Evolutionary conservation across 2,113 vertebrate species (phyloP).

Genomic region (Oreocharis arfaki): DNA sequence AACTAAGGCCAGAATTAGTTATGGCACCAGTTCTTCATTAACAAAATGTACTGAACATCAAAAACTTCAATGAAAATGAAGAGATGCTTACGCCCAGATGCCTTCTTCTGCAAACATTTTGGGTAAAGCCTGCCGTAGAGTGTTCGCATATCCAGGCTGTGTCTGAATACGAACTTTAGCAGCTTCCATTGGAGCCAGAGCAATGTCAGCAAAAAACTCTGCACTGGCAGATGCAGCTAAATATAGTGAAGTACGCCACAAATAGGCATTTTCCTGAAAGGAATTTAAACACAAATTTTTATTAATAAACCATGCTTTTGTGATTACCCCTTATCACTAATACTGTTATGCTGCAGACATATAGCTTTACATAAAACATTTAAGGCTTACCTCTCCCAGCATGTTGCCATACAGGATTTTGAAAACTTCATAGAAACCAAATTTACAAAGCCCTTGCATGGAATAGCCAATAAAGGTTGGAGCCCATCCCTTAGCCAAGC

Average conservation of each 20-base stretch:
- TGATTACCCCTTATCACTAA: not conserved
- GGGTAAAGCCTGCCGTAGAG: conserved; percentile 86
- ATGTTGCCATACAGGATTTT: conserved; percentile 91
- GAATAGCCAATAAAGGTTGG: conserved; percentile 98
- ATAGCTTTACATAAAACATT: not conserved
- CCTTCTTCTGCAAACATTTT: conserved; percentile 98
- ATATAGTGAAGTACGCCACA: conserved; percentile 96
- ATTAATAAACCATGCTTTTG: not conserved
- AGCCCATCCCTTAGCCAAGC: conserved; percentile 96
- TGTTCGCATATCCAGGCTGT: conserved; percentile 95
- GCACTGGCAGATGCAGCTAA: conserved; percentile 97
- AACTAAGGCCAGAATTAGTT: not conserved
- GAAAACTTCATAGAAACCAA: conserved; percentile 98
- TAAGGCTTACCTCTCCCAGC: conserved; percentile 87
- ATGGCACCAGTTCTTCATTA: not conserved
- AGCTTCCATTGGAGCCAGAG: conserved; percentile 99
- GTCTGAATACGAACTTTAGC: conserved; percentile 98
- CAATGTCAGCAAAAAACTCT: conserved; percentile 98
- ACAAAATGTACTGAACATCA: not conserved
- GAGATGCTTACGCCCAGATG: conserved; percentile 88
- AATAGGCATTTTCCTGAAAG: conserved; percentile 88
- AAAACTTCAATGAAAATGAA: not conserved
- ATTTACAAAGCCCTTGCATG: conserved; percentile 98
- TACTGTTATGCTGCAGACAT: not conserved
- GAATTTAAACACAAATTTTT: not conserved